A percentile compares a stretch with the other conserved stretches of the same genome.
Evolutionary conservation across 2,797 vertebrate genomes (phyloP).

Genomic region (Cossypha niveicapilla): DNA sequence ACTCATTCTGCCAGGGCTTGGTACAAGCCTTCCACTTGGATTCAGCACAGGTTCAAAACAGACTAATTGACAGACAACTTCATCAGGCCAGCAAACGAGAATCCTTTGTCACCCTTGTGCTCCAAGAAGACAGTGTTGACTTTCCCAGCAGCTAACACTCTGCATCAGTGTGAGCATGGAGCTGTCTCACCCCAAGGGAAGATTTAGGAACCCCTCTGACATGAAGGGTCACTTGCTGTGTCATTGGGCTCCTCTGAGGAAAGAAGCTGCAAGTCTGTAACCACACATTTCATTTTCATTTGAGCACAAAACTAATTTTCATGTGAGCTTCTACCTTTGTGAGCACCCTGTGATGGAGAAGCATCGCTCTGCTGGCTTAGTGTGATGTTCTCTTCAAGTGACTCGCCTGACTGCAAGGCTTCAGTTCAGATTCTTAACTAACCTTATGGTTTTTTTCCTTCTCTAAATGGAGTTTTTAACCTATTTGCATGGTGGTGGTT

Average conservation of each 20-base stretch:
- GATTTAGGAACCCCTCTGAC: neutral
- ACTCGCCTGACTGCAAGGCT: neutral
- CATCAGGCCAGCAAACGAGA: fast-evolving
- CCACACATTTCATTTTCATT: neutral
- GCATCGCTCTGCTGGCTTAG: neutral
- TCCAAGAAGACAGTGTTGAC: neutral
- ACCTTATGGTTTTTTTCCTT: neutral
- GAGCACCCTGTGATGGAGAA: neutral
- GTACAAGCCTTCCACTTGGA: neutral
- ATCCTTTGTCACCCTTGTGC: too few relatives aligned
- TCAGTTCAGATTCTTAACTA: neutral
- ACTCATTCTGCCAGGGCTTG: neutral
- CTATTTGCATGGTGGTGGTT: neutral
- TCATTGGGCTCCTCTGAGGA: neutral
- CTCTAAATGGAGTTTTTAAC: neutral
- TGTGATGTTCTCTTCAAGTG: neutral
- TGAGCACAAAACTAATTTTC: neutral
- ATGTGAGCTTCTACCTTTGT: neutral
- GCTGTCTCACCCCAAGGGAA: neutral
- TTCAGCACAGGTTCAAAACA: neutral
- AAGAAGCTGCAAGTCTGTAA: neutral
- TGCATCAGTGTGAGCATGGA: fast-evolving
- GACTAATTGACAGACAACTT: neutral
- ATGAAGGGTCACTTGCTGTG: neutral
- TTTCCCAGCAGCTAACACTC: neutral